Base-by-base conservation (phyloP, 2,113 vertebrate genomes). In the Neolamprologus caudopunctatus region DNA sequence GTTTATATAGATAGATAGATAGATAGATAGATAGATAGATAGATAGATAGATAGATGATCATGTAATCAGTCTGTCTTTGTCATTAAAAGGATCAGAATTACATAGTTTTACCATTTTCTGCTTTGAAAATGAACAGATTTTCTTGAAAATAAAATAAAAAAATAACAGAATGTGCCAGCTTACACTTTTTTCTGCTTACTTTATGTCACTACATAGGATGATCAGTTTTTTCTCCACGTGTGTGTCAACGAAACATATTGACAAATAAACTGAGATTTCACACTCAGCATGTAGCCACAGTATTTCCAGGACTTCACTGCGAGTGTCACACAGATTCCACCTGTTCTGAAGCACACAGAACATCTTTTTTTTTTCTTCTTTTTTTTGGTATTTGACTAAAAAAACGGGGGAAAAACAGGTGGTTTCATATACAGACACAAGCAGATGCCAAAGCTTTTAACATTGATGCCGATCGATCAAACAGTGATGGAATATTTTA, bases 201-300 rank as follows among this genome's bases (percentile, higher is more conserved):
- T 80, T 85, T 13, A 61, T 42, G 45, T 86, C 35, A 16, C 45
- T 57, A 19, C 26, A 61, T 55, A 82, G 5, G 5, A 81, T 9
- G 42, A 73, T 73, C n/a, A 45, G 40, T 37, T 33, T 61, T 50
- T 31, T 26, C 26, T 33, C 53, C 71, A 40, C 7, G 40, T 81
- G 63, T 66, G 35, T 66, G 45, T 31, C 35, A 85, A 63, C 81
- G 9, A 35, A 68, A 80, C 73, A 66, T 82, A 86, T 85, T 90
- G 66, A 55, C 84, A 73, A 73, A 82, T 45, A 84, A 89, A 79
- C 55, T 83, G 81, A 31, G 84, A 88, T 82, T 84, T 88, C 87
- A 83, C 89, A 91, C 81, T 13, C 75, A 66, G 63, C 81, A 42
- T 78, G 90, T 28, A 7, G 82, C 66, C 84, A 45, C 40, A 17